Conservation (phyloP, 2,797 vertebrate species). For the Sebastiscus tertius region DNA sequence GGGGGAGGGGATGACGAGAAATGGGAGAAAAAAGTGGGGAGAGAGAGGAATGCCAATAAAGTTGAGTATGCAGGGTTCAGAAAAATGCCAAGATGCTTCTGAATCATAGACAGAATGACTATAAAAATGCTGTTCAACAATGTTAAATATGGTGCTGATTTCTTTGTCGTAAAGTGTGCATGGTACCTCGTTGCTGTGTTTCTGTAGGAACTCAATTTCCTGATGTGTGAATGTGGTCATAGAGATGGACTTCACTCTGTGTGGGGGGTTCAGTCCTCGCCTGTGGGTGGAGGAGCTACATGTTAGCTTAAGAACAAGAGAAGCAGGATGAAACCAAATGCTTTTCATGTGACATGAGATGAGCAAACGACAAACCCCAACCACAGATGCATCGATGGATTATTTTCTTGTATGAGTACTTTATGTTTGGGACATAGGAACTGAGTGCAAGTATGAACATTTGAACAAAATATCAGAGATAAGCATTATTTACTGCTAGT, state of each 20-base stretch:
- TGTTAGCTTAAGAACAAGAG: slow-evolving; percentile 55
- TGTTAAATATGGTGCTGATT: not conserved
- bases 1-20: slow-evolving; percentile 51
- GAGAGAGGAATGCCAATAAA: slow-evolving; percentile 71
- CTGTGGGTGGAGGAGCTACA: slow-evolving; percentile 75
- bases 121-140: not conserved
- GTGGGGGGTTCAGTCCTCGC: slow-evolving; percentile 96
- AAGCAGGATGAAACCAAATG: slow-evolving; percentile 22
- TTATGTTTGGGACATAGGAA: not conserved
- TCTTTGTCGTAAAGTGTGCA: not conserved
- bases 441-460: not conserved
- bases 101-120: slow-evolving; percentile 29
- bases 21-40: slow-evolving; percentile 6
- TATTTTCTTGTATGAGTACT: not conserved
- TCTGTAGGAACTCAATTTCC: slow-evolving; percentile 98
- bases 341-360: slow-evolving; percentile 10
- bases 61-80: slow-evolving; percentile 37
- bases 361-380: slow-evolving; percentile 10
- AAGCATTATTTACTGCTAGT: not conserved
- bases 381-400: not conserved
- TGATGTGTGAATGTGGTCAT: slow-evolving; percentile 99
- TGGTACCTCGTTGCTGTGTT: slow-evolving; percentile 96
- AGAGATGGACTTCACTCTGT: slow-evolving; percentile 99
- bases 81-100: slow-evolving; percentile 27
- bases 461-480: not conserved